Evolutionary conservation across 2,113 vertebrate genomes (phyloP).

Genomic region (Chamaea fasciata): DNA sequence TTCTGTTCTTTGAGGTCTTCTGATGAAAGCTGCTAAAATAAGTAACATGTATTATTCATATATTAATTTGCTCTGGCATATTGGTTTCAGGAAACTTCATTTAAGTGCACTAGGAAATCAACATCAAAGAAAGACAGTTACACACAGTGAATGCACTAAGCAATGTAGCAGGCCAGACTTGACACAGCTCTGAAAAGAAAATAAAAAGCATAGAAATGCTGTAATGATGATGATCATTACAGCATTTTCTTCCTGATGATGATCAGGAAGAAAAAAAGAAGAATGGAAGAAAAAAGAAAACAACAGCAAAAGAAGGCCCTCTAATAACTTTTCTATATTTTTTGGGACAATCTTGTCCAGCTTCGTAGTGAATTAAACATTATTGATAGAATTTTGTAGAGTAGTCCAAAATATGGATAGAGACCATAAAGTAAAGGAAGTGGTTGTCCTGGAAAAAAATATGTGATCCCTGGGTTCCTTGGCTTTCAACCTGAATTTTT

Average conservation of each 20-base stretch:
- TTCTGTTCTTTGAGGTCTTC: background rate
- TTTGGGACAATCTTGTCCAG: background rate
- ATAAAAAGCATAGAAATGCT: background rate
- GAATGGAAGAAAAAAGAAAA: background rate
- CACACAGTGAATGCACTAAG: background rate
- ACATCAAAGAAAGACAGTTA: conserved; percentile 33
- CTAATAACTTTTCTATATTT: background rate
- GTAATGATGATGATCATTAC: no score
- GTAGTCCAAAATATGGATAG: background rate
- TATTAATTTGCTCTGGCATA: conserved; percentile 22
- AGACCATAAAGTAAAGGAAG: background rate
- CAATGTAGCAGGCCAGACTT: background rate
- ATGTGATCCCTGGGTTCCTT: background rate
- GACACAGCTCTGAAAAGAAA: background rate
- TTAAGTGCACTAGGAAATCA: conserved; percentile 29
- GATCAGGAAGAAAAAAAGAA: background rate
- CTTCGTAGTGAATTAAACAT: background rate
- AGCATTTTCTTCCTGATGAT: no score
- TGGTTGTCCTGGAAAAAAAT: background rate
- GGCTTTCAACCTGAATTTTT: background rate
- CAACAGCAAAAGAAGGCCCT: background rate
- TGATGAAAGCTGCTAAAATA: conserved; percentile 27
- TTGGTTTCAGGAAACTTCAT: conserved; percentile 42
- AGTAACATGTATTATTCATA: conserved; percentile 46
- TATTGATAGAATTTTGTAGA: background rate